Evolutionary conservation across 1,140 invertebrate genomes (phyloP).

Genomic region (Drosophila nigromelanica): DNA sequence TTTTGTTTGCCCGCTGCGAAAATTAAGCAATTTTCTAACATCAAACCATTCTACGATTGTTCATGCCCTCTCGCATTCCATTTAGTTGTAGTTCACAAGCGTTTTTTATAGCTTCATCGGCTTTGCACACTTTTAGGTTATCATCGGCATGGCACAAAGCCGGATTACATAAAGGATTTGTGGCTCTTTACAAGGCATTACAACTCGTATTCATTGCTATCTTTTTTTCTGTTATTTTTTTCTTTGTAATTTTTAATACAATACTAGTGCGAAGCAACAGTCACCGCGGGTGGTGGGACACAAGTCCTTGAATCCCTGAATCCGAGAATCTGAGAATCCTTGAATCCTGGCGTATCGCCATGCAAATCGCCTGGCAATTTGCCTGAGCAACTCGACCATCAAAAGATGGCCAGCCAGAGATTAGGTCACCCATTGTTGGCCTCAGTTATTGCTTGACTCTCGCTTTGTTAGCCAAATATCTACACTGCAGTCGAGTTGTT

Average conservation of each 20-base stretch:
- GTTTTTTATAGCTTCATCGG: constrained; percentile 56
- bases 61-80: neutral
- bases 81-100: constrained; percentile 67
- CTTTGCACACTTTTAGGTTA: constrained; percentile 80
- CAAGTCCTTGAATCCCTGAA: constrained; percentile 13
- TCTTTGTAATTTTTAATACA: constrained; percentile 37
- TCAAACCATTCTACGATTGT: constrained; percentile 14
- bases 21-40: constrained; percentile 56
- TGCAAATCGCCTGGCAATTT: constrained; percentile 62
- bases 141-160: constrained; percentile 67
- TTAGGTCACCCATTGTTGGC: constrained; percentile 44
- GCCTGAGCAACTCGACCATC: constrained; percentile 55
- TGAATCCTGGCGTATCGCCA: constrained; percentile 43
- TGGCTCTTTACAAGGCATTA: constrained; percentile 63
- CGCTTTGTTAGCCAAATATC: constrained; percentile 66
- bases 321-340: neutral
- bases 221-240: neutral
- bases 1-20: constrained; percentile 32
- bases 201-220: constrained; percentile 38
- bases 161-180: constrained; percentile 75
- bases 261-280: constrained; percentile 33
- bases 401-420: constrained; percentile 45
- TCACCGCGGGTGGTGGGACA: constrained; percentile 16
- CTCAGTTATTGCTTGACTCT: constrained; percentile 44
- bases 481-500: constrained; percentile 50